Evolutionary conservation across 2,888 invertebrate genomes (phyloP), one percentile per base, ranked within the genome.

Genomic region (Orchesellides sinensis): DNA sequence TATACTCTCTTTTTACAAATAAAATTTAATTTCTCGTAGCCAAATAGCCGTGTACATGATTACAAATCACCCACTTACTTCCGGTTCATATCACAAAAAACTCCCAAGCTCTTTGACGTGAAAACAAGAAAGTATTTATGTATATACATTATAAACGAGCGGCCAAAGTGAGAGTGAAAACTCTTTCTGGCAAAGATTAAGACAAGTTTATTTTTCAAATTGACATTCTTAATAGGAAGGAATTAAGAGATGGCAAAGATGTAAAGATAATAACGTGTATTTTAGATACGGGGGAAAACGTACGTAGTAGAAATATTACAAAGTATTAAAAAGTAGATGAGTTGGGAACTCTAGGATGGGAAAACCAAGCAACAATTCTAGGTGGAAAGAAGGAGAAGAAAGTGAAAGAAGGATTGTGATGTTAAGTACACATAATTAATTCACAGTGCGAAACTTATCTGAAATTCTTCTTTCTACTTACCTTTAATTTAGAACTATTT

Each of bases 371-470:
- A 14, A 40, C 40, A 32, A 74, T 47, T n/a, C 23, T 21, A 10
- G 23, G 52, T 2, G 21, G 61, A 32, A 14, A 19, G 17, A 49
- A 21, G 40, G 49, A 45, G 19, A 65, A 32, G 54, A 52, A 35
- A 29, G 29, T 56, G 66, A 49, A 59, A 25, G 61, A 27, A 59
- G 68, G 69, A 68, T 68, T 68, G 54, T 47, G 56, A 69, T 59
- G 68, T 68, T 68, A 68, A 68, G 59, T 47, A 69, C 68, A 77
- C 77, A 77, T 69, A 77, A 77, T 77, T 77, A 77, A 77, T 77
- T 77, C 77, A 77, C 68, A 68, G 68, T 47, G 77, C 56, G 35
- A 69, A 68, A 77, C 68, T 68, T 77, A 54, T 56, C 68, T 59
- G 21, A 52, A 74, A 65, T 65, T 65, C 74, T 52, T 73, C 61